phyloP scores from a whole-genome alignment of 2,113 vertebrate species.

The Gymnocephalus cernua region DNA sequence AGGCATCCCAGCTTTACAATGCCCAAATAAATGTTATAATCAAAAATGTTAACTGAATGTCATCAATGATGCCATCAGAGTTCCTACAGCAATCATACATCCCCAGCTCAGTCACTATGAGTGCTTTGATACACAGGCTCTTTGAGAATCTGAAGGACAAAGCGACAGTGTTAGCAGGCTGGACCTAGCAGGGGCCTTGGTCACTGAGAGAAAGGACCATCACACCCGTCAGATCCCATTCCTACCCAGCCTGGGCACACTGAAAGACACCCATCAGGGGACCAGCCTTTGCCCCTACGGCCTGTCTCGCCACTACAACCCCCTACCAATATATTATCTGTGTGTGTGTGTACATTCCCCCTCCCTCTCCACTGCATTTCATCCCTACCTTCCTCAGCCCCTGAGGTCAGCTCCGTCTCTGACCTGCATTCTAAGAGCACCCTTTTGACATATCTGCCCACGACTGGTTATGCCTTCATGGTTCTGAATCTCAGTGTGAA shows the following conservation, averaged over 20 bases:
- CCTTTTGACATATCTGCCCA: conserved; percentile 68
- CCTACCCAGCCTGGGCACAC: conserved; percentile 48
- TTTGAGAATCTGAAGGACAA: conserved; percentile 55
- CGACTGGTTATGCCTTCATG: conserved; percentile 53
- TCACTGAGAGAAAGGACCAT: conserved; percentile 48
- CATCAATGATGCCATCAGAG: conserved; percentile 20
- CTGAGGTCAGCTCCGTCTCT: conserved; percentile 69
- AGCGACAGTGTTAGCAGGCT: conserved; percentile 54
- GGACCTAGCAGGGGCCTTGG: conserved; percentile 37
- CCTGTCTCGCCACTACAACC: conserved; percentile 56
- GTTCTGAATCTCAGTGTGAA: conserved; percentile 48
- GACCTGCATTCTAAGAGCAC: conserved; percentile 66
- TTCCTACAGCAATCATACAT: conserved; percentile 24
- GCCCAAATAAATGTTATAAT: conserved; percentile 6
- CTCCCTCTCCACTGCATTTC: conserved; percentile 32
- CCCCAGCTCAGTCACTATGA: conserved; percentile 10
- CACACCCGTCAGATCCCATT: conserved; percentile 73
- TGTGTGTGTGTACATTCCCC: conserved; percentile 15
- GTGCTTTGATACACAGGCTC: conserved; percentile 34
- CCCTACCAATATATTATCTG: conserved; percentile 15
- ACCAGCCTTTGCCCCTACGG: conserved; percentile 60
- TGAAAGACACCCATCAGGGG: conserved; percentile 77
- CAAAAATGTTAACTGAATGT: conserved; percentile 24
- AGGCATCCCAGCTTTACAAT: neutral
- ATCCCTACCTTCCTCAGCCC: conserved; percentile 40